Base-by-base conservation (phyloP, 2,888 invertebrate species). In the Oegoconia quadripuncta region DNA sequence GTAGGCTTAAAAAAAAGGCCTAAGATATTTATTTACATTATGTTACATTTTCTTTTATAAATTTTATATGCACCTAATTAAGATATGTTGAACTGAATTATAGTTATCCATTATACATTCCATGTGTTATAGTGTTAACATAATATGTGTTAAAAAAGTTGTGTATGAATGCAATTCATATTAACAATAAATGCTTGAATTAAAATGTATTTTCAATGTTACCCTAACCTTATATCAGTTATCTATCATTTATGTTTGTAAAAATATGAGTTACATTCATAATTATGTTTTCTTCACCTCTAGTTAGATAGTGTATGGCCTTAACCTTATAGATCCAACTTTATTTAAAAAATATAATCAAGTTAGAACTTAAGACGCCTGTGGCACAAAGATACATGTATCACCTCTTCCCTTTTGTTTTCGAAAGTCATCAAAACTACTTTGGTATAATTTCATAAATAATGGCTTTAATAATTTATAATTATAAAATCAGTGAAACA, bases 241-340 rank as follows among this genome's bases (percentile, higher is more conserved):
- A 46, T 59, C 58, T 47, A 49, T 54, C 56, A 46, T 35, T 53
- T 53, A n/a, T 62, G 57, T 60, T 62, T 61, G 51, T 45, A 37
- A 57, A 37, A 69, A 76, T 78, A 84, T 87, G 86, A 87, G 83
- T 87, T 86, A 81, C 84, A 87, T 87, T 87, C 86, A 82, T 82
- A n/a, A n/a, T n/a, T n/a, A 70, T 65, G 60, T 55, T 56, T 52
- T 59, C 44, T 25, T 44, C 38, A 41, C 44, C 37, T 36, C 29
- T 42, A 46, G 46, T 46, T 50, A 34, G 49, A 27, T 35, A 23
- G 26, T 7, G 7, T 9, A 22, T 5, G 9, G 3, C 7, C 8
- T 9, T 22, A 22, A 22, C 7, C 3, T 22, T 22, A 22, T 9
- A 7, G 22, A 5, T 9, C 6, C n/a, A n/a, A n/a, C n/a, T n/a